Evolutionary conservation across 1,140 invertebrate genomes (phyloP).

Genomic region (Dreissena polymorpha): DNA sequence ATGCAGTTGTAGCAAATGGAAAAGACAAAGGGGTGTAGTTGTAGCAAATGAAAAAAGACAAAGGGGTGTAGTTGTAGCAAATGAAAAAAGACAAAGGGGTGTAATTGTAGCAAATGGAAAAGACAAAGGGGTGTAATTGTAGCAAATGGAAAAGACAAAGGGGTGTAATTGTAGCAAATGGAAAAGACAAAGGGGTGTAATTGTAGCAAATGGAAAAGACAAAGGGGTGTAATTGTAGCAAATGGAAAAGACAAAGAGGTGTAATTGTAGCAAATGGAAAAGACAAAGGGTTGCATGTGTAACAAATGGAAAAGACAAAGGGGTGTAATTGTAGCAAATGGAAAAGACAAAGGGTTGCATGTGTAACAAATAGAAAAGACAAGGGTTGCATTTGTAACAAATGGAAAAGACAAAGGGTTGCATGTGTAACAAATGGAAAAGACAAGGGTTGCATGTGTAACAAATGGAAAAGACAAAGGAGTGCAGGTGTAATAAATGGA

Average conservation of each 20-base stretch:
- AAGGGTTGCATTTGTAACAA: slow-evolving; percentile 52
- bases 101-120: slow-evolving; percentile 56
- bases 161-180: slow-evolving; percentile 39
- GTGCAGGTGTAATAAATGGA: slow-evolving; percentile 37
- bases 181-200: slow-evolving; percentile 62
- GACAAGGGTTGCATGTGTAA: slow-evolving; percentile 58
- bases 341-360: slow-evolving; percentile 62
- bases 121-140: slow-evolving; percentile 57
- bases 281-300: slow-evolving; percentile 57
- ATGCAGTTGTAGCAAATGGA: slow-evolving; percentile 37
- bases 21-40: slow-evolving; percentile 62
- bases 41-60: slow-evolving; percentile 66
- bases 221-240: slow-evolving; percentile 50
- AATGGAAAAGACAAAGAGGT: slow-evolving; percentile 64
- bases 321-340: slow-evolving; percentile 39
- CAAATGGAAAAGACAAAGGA: slow-evolving; percentile 65
- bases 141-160: slow-evolving; percentile 66
- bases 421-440: slow-evolving; percentile 57
- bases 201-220: slow-evolving; percentile 63
- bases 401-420: slow-evolving; percentile 63
- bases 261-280: slow-evolving; percentile 56
- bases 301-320: slow-evolving; percentile 66
- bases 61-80: slow-evolving; percentile 45
- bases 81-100: slow-evolving; percentile 64
- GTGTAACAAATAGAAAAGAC: slow-evolving; percentile 63